Evolutionary conservation across 2,797 vertebrate species (phyloP).

Genomic region (Capromys pilorides): DNA sequence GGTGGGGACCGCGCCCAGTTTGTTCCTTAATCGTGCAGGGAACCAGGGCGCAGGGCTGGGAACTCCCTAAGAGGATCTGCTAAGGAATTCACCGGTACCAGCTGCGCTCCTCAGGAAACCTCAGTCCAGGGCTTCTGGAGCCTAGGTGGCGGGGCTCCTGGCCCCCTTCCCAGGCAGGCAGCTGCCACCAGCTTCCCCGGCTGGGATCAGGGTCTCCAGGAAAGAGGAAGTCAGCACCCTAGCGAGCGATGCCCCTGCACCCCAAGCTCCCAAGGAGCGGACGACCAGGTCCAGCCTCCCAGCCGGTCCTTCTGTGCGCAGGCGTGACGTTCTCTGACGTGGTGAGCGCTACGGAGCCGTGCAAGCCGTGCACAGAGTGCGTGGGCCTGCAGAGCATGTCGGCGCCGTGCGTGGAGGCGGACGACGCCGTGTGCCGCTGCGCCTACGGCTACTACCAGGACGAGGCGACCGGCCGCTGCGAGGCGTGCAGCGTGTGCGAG

Average conservation of each 20-base stretch:
- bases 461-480: constrained; percentile 80
- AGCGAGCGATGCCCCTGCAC: rapidly evolving
- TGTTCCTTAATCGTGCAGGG: constrained; percentile 54
- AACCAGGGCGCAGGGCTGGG: constrained; percentile 7
- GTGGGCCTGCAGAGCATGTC: constrained; percentile 93
- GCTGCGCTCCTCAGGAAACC: not conserved
- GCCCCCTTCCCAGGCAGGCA: not conserved
- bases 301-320: constrained; percentile 70
- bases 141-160: too few species aligned
- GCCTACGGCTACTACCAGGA: constrained; percentile 91
- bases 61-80: constrained; percentile 19
- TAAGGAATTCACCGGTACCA: not conserved
- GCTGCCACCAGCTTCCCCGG: not conserved
- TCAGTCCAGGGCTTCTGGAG: not conserved
- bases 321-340: constrained; percentile 95
- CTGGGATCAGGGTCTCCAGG: not conserved
- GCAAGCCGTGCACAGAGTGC: constrained; percentile 92
- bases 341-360: constrained; percentile 92
- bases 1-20: constrained; percentile 10
- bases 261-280: not conserved
- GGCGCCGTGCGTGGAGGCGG: constrained; percentile 95
- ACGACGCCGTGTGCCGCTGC: constrained; percentile 93
- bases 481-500: constrained; percentile 90
- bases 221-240: not conserved
- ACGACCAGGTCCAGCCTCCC: not conserved